phyloP scores from a whole-genome alignment of 2,888 invertebrate species.

The Spodoptera exigua region DNA sequence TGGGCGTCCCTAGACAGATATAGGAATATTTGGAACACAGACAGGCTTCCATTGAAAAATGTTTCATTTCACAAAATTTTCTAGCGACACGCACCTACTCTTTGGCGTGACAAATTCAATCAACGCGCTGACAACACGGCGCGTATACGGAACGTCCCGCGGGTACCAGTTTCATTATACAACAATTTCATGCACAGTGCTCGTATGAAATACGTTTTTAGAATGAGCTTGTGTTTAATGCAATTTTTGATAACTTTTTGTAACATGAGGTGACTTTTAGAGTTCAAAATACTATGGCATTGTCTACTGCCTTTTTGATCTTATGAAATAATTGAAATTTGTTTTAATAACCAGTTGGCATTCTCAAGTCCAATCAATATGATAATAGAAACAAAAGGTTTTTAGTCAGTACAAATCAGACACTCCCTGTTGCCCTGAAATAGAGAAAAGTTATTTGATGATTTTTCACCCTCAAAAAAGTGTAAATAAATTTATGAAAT shows the following conservation, averaged over 20 bases:
- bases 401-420: too few relatives aligned
- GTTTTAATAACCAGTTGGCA: too few relatives aligned
- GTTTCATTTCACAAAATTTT: slow-evolving; percentile 53
- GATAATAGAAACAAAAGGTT: too few relatives aligned
- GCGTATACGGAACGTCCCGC: slow-evolving; percentile 49
- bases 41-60: slow-evolving; percentile 34
- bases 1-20: slow-evolving; percentile 22
- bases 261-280: background rate
- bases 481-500: too few relatives aligned
- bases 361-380: too few relatives aligned
- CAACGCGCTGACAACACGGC: slow-evolving; percentile 59
- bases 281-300: too few relatives aligned
- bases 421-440: too few relatives aligned
- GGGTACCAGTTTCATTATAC: slow-evolving; percentile 56
- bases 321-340: too few relatives aligned
- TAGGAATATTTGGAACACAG: too few relatives aligned
- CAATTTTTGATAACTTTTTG: slow-evolving; percentile 28
- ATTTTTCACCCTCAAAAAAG: too few relatives aligned
- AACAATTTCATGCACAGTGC: slow-evolving; percentile 60
- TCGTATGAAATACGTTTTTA: slow-evolving; percentile 43
- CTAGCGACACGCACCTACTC: slow-evolving; percentile 52
- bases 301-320: too few relatives aligned
- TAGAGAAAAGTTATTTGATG: too few relatives aligned
- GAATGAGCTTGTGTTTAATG: slow-evolving; percentile 23
- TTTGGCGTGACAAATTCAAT: slow-evolving; percentile 64